These are phyloP conservation scores for Cantharis rufa DNA, from an alignment of 2,888 invertebrate species.

Conservation along the genomic window DNA sequence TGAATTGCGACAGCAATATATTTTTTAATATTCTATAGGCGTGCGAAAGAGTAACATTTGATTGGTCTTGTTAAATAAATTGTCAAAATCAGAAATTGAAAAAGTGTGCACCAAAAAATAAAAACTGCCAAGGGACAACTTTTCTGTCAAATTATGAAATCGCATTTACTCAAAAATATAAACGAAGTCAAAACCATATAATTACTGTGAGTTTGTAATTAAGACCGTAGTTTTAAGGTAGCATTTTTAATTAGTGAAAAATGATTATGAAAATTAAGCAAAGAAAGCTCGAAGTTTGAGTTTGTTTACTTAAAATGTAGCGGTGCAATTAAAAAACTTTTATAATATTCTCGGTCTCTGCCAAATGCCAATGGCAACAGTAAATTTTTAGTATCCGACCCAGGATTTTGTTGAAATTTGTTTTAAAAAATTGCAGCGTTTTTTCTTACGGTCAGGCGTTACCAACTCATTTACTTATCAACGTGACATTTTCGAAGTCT, in stretches of 20 bases:
- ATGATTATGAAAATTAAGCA: not conserved
- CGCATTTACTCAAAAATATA: not conserved
- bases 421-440: not conserved
- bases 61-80: constrained; percentile 23
- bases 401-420: not conserved
- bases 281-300: not conserved
- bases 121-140: not conserved
- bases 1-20: not conserved
- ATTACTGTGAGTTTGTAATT: not conserved
- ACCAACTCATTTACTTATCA: not conserved
- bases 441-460: not conserved
- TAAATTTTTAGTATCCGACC: not conserved
- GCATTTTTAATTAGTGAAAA: constrained; percentile 1
- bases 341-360: not conserved
- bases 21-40: constrained; percentile 17
- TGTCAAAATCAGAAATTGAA: constrained; percentile 15
- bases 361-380: not conserved
- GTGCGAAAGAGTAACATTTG: constrained; percentile 5
- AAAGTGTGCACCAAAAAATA: constrained; percentile 5
- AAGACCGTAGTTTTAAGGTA: not conserved
- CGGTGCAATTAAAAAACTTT: constrained; percentile 1
- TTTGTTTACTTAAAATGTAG: not conserved
- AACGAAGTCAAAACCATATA: not conserved
- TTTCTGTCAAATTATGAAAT: constrained; percentile 2
- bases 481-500: not conserved